Percentiles rank a stretch among this genome's conserved stretches.
Evolutionary conservation across 2,888 invertebrate genomes (phyloP).

Genomic region (Tetheella fluctuosa): DNA sequence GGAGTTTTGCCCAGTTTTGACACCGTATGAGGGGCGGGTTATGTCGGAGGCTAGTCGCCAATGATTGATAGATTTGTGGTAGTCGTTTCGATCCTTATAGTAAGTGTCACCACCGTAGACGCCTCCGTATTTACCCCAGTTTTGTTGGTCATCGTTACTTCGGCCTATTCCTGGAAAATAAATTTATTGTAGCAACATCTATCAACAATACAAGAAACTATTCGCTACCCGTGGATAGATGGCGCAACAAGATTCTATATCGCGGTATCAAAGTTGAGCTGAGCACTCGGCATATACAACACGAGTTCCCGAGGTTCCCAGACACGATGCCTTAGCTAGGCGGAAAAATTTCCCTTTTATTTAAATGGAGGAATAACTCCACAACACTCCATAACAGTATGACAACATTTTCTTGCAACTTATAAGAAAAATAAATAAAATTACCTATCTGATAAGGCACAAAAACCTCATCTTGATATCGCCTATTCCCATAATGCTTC

Average conservation of each 20-base stretch:
- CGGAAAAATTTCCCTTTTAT: too few species aligned
- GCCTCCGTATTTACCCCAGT: slow-evolving; percentile 86
- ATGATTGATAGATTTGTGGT: slow-evolving; percentile 74
- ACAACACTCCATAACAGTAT: too few species aligned
- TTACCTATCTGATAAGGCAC: slow-evolving; percentile 84
- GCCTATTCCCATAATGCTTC: slow-evolving; percentile 45
- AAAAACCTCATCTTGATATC: slow-evolving; percentile 68
- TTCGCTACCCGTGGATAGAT: too few species aligned
- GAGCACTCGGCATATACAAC: too few species aligned
- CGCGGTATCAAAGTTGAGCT: too few species aligned
- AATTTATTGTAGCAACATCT: too few species aligned
- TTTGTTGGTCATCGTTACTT: slow-evolving; percentile 67
- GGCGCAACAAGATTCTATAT: too few species aligned
- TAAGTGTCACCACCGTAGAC: slow-evolving; percentile 77
- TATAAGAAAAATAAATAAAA: slow-evolving; percentile 36
- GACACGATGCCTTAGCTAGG: too few species aligned
- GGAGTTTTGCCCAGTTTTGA: slow-evolving; percentile 50
- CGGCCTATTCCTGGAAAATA: slow-evolving; percentile 52
- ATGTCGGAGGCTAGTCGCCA: slow-evolving; percentile 78
- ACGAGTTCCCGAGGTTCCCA: too few species aligned
- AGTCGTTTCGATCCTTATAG: slow-evolving; percentile 71
- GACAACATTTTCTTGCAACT: background rate
- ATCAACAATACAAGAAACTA: too few species aligned
- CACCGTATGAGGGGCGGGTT: slow-evolving; percentile 56
- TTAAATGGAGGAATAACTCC: too few species aligned